phyloP scores from a whole-genome alignment of 2,888 invertebrate genomes.

The Amphipyra tragopoginis region DNA sequence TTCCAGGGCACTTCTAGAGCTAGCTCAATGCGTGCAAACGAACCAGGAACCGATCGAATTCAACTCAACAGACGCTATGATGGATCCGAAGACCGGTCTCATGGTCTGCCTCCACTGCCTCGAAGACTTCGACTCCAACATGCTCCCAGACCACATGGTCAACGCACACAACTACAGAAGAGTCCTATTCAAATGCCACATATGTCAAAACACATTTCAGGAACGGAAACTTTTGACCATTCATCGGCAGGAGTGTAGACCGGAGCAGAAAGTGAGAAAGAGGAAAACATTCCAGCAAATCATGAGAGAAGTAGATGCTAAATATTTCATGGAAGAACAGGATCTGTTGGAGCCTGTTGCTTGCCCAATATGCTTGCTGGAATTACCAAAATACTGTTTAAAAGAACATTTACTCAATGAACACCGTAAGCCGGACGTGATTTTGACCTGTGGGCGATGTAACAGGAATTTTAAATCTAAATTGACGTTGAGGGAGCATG shows the following conservation, averaged over 20 bases:
- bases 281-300: conserved; percentile 62
- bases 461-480: conserved; percentile 64
- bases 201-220: conserved; percentile 59
- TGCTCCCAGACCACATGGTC: conserved; percentile 65
- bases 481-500: conserved; percentile 66
- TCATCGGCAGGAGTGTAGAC: conserved; percentile 59
- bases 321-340: conserved; percentile 46
- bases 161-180: conserved; percentile 62
- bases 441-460: conserved; percentile 60
- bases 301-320: conserved; percentile 54
- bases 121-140: conserved; percentile 58
- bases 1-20: conserved; percentile 64
- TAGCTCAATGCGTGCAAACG: conserved; percentile 63
- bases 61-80: conserved; percentile 61
- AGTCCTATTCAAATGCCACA: conserved; percentile 63
- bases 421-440: conserved; percentile 59
- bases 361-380: conserved; percentile 64
- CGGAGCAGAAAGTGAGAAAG: conserved; percentile 56
- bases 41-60: conserved; percentile 66
- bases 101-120: conserved; percentile 68
- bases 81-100: conserved; percentile 61
- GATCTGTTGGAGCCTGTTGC: conserved; percentile 40
- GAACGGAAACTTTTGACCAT: conserved; percentile 48
- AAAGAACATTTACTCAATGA: conserved; percentile 64
- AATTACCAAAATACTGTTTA: conserved; percentile 58